Evolutionary conservation across 30 jellyfish, hydroid and myxozoan species (phyloP).

Genomic region (Hydractinia echinata): DNA sequence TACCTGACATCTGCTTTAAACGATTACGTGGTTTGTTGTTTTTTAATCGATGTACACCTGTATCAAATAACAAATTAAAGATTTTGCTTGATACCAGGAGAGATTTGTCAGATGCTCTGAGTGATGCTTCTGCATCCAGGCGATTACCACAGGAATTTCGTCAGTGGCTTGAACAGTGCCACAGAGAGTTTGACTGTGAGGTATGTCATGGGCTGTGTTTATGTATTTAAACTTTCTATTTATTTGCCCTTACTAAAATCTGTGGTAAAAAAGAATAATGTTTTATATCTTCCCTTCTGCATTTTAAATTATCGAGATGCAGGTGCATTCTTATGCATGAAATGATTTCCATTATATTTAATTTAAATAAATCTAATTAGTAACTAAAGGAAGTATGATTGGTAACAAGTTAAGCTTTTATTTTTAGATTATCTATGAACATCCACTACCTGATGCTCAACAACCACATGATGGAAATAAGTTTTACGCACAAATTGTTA

Average conservation of each 20-base stretch:
- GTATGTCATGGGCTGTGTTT: background rate
- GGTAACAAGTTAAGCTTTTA: background rate
- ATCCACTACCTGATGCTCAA: conserved; percentile 22
- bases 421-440: conserved; percentile 12
- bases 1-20: conserved; percentile 24
- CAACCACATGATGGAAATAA: conserved; percentile 18
- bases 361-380: too few species aligned
- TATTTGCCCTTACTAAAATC: too few species aligned
- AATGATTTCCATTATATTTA: too few species aligned
- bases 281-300: too few species aligned
- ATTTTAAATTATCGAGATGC: too few species aligned
- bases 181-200: conserved; percentile 14
- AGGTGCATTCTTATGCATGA: too few species aligned
- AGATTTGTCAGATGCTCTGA: conserved; percentile 26
- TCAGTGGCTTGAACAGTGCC: conserved; percentile 26
- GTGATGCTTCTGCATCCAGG: conserved; percentile 25
- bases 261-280: too few species aligned
- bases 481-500: conserved; percentile 2
- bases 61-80: conserved; percentile 24
- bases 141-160: conserved; percentile 19
- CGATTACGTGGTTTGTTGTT: conserved; percentile 27
- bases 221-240: too few species aligned
- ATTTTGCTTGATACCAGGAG: conserved; percentile 22
- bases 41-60: conserved; percentile 26
- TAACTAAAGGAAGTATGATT: too few species aligned